phyloP scores from a whole-genome alignment of 2,113 vertebrate genomes.

The Oncorhynchus masou region DNA sequence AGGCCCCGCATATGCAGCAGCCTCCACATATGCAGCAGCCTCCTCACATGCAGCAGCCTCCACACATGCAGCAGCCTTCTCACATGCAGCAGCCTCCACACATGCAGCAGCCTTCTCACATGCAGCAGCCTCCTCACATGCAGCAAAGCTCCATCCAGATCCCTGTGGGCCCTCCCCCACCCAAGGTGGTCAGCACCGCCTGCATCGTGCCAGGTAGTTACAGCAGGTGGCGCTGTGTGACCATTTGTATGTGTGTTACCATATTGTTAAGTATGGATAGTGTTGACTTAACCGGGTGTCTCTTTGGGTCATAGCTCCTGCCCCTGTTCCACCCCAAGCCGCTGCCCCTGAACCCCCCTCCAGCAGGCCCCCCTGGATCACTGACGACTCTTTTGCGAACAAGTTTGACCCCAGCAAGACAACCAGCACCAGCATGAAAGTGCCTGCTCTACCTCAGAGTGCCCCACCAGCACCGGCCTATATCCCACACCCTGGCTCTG shows the following conservation, averaged over 20 bases:
- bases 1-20: constrained; percentile 22
- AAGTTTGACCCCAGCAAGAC: constrained; percentile 90
- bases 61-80: constrained; percentile 16
- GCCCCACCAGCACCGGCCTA: constrained; percentile 73
- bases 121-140: constrained; percentile 46
- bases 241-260: not conserved
- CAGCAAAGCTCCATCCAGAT: constrained; percentile 80
- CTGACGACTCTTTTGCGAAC: constrained; percentile 88
- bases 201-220: constrained; percentile 77
- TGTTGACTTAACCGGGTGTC: not conserved
- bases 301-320: constrained; percentile 16
- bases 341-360: constrained; percentile 57
- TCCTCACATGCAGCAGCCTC: constrained; percentile 9
- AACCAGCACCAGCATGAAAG: constrained; percentile 80
- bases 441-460: constrained; percentile 78
- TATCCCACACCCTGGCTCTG: constrained; percentile 61
- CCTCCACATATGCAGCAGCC: constrained; percentile 8
- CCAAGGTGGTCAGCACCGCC: constrained; percentile 91
- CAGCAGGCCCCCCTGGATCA: constrained; percentile 90
- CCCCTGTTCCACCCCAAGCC: not conserved
- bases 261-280: too few relatives aligned
- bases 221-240: not conserved
- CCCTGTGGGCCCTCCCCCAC: constrained; percentile 77
- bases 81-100: constrained; percentile 20
- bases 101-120: constrained; percentile 11